Evolutionary conservation across 1,140 invertebrate genomes (phyloP).

Genomic region (Coelopa frigida): DNA sequence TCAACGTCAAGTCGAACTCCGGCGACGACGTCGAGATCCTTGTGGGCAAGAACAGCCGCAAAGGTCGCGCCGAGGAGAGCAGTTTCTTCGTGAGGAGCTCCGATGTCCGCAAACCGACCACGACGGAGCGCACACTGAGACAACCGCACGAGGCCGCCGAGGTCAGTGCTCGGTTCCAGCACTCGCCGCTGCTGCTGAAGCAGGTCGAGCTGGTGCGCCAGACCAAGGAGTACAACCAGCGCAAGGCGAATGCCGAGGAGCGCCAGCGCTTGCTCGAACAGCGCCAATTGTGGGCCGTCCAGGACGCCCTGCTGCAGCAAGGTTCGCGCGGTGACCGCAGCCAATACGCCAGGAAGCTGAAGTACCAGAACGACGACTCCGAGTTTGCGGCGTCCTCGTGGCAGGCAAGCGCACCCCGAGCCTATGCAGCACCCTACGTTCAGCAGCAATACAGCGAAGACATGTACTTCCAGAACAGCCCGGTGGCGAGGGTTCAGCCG

Average conservation of each 20-base stretch:
- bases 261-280: slow-evolving; percentile 30
- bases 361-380: background rate
- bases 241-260: slow-evolving; percentile 32
- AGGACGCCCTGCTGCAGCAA: slow-evolving; percentile 3
- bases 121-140: slow-evolving; percentile 2
- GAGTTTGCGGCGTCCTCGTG: no score
- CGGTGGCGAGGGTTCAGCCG: no score
- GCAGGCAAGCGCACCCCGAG: no score
- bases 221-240: slow-evolving; percentile 23
- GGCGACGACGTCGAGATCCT: slow-evolving; percentile 68
- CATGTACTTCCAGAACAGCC: slow-evolving; percentile 2
- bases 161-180: slow-evolving; percentile 23
- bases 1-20: slow-evolving; percentile 65
- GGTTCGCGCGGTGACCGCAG: background rate
- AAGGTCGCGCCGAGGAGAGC: slow-evolving; percentile 25
- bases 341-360: background rate
- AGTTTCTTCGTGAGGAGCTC: slow-evolving; percentile 45
- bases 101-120: slow-evolving; percentile 18
- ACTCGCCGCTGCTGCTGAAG: slow-evolving; percentile 32
- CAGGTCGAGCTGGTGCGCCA: slow-evolving; percentile 28
- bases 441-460: slow-evolving; percentile 1
- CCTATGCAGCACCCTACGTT: slow-evolving; percentile 2
- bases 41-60: slow-evolving; percentile 55
- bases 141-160: slow-evolving; percentile 11
- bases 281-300: slow-evolving; percentile 24